phyloP scores from a whole-genome alignment of 2,113 vertebrate genomes.

The Apistogramma diplotaenia region DNA sequence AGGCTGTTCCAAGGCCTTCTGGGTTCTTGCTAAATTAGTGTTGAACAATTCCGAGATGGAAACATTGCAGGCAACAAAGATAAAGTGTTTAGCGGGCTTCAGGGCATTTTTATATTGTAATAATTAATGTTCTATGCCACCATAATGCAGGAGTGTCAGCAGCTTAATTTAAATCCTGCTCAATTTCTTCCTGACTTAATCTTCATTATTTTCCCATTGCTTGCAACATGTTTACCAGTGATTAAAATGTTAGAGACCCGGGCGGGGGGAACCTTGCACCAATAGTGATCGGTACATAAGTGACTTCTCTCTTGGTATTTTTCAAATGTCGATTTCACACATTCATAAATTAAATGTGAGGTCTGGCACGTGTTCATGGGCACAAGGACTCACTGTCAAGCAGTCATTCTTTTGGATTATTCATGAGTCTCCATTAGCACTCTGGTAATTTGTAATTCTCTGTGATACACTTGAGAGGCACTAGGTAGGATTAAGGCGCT shows the following conservation, averaged over 20 bases:
- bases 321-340: slow-evolving; percentile 32
- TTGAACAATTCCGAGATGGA: slow-evolving; percentile 47
- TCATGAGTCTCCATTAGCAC: slow-evolving; percentile 62
- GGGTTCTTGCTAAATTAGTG: slow-evolving; percentile 45
- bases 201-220: slow-evolving; percentile 74
- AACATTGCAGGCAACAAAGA: slow-evolving; percentile 57
- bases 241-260: slow-evolving; percentile 69
- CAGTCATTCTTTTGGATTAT: slow-evolving; percentile 55
- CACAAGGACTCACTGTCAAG: slow-evolving; percentile 28
- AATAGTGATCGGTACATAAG: slow-evolving; percentile 10
- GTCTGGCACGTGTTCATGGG: slow-evolving; percentile 27
- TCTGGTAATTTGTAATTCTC: slow-evolving; percentile 61
- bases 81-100: slow-evolving; percentile 68
- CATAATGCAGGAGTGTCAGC: slow-evolving; percentile 64
- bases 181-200: slow-evolving; percentile 69
- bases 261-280: background rate
- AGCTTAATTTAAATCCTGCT: slow-evolving; percentile 73
- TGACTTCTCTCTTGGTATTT: slow-evolving; percentile 19
- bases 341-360: slow-evolving; percentile 44
- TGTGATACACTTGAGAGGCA: slow-evolving; percentile 53
- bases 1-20: slow-evolving; percentile 30
- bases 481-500: slow-evolving; percentile 34
- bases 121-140: slow-evolving; percentile 69
- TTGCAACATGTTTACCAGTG: slow-evolving; percentile 69
- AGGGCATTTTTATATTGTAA: slow-evolving; percentile 68